Base-by-base conservation (phyloP, 2,888 invertebrate genomes). In the Frankliniella intonsa region DNA sequence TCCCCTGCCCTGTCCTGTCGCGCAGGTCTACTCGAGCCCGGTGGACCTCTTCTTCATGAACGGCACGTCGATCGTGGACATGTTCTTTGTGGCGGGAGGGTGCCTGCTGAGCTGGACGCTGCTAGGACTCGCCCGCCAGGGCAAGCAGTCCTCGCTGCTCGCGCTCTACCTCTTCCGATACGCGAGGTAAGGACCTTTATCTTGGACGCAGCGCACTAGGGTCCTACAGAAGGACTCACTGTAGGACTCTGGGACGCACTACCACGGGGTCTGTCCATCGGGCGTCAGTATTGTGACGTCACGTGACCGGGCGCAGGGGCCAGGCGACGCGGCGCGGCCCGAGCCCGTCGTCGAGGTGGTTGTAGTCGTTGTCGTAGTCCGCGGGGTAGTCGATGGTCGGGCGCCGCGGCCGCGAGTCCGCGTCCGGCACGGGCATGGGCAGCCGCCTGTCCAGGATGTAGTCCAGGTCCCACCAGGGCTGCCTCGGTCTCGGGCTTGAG, bases 31-130 rank as follows among this genome's bases (percentile, higher is more conserved):
- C 25, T 22, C 69, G 11, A 76, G 25, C 25, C 10, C 12, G 22
- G 8, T 76, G n/a, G 69, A 76, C 25, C 10, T 76, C 9, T 25
- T 76, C 22, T 5, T 76, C 11, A n/a, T 76, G 22, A 76, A 76
- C 69, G 69, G 69, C 22, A 25, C 69, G 22, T 22, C 25, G 22
- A 22, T 76, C 10, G 69, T 76, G 69, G 69, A 76, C 69, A 25
- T 76, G 22, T 76, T 76, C 69, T 76, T 76, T 25, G 69, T 76
- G 69, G 69, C 12, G 69, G 69, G 69, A 22, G 69, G 69, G 10
- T 22, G n/a, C 22, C 10, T 76, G 25, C 25, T 76, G 69, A 76
- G 69, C 69, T 76, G 69, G 69, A 76, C 69, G 22, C 22, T 76
- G 25, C 25, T 76, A 5, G 69, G 69, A 2, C 25, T 12, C 69